phyloP scores from a whole-genome alignment of 2,113 vertebrate species.

The Ginglymostoma cirratum region DNA sequence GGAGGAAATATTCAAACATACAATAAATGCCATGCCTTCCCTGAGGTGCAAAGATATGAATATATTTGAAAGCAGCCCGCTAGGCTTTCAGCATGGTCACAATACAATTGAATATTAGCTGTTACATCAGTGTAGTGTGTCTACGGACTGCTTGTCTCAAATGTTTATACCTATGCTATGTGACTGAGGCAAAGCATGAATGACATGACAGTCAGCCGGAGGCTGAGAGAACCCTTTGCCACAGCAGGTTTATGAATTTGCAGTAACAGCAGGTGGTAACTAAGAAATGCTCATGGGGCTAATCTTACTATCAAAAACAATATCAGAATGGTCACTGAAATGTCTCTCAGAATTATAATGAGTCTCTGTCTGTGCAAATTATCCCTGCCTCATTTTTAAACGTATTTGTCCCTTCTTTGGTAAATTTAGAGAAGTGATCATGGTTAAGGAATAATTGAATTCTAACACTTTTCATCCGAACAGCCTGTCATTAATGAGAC shows the following conservation, averaged over 20 bases:
- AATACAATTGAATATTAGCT: not conserved
- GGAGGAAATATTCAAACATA: not conserved
- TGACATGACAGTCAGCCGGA: constrained; percentile 18
- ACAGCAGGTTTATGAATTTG: constrained; percentile 12
- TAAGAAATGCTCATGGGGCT: not conserved
- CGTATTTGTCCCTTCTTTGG: not conserved
- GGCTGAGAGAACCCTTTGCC: constrained; percentile 13
- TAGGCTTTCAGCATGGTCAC: not conserved
- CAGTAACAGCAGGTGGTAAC: not conserved
- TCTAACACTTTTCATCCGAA: not conserved
- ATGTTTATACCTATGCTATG: not conserved
- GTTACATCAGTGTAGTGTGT: constrained; percentile 15
- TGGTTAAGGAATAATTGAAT: not conserved
- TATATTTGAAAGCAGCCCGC: not conserved
- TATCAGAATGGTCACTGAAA: not conserved
- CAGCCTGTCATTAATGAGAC: not conserved
- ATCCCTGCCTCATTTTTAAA: not conserved
- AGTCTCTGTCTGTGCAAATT: not conserved
- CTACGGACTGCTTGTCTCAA: constrained; percentile 13
- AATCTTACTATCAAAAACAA: not conserved
- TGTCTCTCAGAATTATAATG: not conserved
- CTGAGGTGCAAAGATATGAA: not conserved
- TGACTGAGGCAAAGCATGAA: not conserved
- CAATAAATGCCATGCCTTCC: constrained; percentile 1
- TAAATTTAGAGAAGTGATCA: not conserved